These are phyloP conservation scores for Drosophila bocki DNA, from an alignment of 1,140 invertebrate species.

Conservation along the genomic window DNA sequence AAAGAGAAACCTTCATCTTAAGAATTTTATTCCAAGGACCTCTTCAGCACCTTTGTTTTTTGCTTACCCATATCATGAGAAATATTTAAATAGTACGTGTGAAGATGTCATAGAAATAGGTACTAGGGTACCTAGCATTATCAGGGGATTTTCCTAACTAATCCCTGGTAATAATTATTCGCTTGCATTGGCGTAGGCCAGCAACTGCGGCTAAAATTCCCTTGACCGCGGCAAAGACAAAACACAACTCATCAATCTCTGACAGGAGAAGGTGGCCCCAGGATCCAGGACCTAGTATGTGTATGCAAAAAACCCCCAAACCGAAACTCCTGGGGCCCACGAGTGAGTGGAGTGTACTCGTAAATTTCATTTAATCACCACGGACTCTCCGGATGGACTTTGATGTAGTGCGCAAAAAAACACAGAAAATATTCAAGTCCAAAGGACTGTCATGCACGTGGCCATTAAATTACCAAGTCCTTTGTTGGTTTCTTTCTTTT, in stretches of 20 bases:
- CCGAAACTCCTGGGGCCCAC: background rate
- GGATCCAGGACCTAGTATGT: conserved; percentile 6
- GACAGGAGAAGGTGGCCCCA: conserved; percentile 32
- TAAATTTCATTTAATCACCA: conserved; percentile 81
- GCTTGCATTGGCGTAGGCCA: conserved; percentile 29
- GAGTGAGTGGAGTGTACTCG: conserved; percentile 44
- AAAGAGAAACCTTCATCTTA: no score
- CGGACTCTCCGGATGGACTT: conserved; percentile 45
- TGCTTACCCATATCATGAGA: background rate
- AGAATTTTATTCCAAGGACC: no score
- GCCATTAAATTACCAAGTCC: conserved; percentile 60
- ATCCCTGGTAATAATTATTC: background rate
- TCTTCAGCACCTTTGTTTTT: background rate
- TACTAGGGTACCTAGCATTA: background rate
- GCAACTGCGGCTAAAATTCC: conserved; percentile 9
- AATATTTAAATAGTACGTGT: no score
- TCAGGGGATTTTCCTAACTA: background rate
- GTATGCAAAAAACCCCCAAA: conserved; percentile 61
- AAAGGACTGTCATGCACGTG: conserved; percentile 53
- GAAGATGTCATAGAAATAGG: no score
- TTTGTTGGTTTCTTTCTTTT: background rate
- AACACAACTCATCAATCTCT: conserved; percentile 74
- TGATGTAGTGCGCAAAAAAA: conserved; percentile 65
- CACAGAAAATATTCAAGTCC: conserved; percentile 52
- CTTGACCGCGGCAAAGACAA: conserved; percentile 53